Conservation (phyloP, 2,113 vertebrate species). For the Ursus arctos region DNA sequence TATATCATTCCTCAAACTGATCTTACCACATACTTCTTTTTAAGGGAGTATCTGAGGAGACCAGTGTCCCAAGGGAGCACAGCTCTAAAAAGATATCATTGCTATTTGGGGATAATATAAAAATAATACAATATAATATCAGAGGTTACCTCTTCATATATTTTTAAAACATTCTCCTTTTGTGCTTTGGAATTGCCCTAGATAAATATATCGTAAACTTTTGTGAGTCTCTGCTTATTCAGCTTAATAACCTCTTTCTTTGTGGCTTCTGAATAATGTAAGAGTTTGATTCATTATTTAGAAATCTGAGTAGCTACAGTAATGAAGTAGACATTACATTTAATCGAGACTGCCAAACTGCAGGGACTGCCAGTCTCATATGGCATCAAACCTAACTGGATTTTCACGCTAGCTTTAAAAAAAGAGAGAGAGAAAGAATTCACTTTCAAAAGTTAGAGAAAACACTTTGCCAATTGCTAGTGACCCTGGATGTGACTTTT, state of each 20-base stretch:
- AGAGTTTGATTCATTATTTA: conserved; percentile 70
- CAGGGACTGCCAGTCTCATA: neutral
- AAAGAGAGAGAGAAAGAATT: neutral
- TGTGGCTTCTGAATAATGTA: conserved; percentile 67
- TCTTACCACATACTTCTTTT: neutral
- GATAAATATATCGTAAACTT: conserved; percentile 47
- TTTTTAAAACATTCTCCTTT: conserved; percentile 33
- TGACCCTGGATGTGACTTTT: neutral
- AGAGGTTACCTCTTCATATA: neutral
- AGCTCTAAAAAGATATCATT: neutral
- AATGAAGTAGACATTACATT: conserved; percentile 8
- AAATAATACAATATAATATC: neutral
- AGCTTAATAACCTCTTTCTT: conserved; percentile 19
- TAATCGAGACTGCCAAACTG: neutral
- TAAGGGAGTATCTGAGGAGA: neutral
- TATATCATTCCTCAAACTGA: neutral
- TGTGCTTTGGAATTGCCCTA: conserved; percentile 44
- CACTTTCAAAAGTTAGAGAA: conserved; percentile 34
- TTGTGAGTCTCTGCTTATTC: conserved; percentile 45
- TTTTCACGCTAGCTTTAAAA: neutral
- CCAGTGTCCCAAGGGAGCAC: neutral
- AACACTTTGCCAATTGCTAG: neutral
- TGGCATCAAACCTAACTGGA: neutral
- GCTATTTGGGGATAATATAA: neutral
- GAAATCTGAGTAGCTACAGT: conserved; percentile 25